phyloP scores from a whole-genome alignment of 2,113 vertebrate genomes.

The Solea solea region DNA sequence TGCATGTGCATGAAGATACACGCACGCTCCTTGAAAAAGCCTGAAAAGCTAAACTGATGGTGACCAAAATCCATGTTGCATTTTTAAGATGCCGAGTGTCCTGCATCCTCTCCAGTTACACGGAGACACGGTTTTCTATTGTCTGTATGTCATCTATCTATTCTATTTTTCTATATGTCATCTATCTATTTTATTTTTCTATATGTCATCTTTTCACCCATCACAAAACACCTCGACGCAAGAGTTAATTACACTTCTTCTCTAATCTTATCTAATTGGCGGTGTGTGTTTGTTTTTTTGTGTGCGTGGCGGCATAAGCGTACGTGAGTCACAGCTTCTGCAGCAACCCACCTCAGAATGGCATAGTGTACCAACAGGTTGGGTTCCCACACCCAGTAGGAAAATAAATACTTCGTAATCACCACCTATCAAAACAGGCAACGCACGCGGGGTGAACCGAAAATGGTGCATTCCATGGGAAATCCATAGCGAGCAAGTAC shows the following conservation, averaged over 20 bases:
- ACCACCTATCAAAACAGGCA: slow-evolving; percentile 81
- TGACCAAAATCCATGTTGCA: background rate
- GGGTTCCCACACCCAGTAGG: slow-evolving; percentile 81
- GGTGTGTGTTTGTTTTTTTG: slow-evolving; percentile 19
- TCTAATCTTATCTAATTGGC: slow-evolving; percentile 57
- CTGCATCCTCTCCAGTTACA: slow-evolving; percentile 16
- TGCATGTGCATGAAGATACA: background rate
- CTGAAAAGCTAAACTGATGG: too few relatives aligned
- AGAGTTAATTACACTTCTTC: slow-evolving; percentile 45
- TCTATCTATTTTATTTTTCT: slow-evolving; percentile 1
- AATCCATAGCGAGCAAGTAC: slow-evolving; percentile 83
- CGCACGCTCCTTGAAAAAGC: background rate
- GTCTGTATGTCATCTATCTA: background rate
- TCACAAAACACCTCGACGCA: slow-evolving; percentile 38
- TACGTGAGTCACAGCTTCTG: slow-evolving; percentile 58
- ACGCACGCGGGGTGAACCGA: slow-evolving; percentile 69
- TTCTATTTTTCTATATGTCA: slow-evolving; percentile 4
- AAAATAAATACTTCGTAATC: slow-evolving; percentile 83
- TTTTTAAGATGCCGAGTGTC: background rate
- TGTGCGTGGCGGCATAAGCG: slow-evolving; percentile 1
- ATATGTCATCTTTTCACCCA: slow-evolving; percentile 1
- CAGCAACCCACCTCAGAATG: slow-evolving; percentile 48
- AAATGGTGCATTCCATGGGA: slow-evolving; percentile 82
- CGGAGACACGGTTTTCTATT: background rate
- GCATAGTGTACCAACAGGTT: slow-evolving; percentile 81